Evolutionary conservation across 2,113 vertebrate species (phyloP).

Genomic region (Syngnathus floridae): DNA sequence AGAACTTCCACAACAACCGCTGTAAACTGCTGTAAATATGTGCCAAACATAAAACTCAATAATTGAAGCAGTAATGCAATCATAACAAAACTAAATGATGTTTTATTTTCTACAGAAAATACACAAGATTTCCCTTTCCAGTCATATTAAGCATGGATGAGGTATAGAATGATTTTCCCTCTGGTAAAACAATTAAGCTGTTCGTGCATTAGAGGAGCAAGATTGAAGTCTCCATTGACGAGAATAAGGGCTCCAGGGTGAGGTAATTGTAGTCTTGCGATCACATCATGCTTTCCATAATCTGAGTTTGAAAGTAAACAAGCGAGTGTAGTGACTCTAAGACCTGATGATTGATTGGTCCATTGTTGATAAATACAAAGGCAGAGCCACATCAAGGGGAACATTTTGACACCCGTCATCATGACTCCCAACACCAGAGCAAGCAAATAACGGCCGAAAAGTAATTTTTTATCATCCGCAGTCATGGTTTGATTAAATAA

Average conservation of each 20-base stretch:
- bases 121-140: background rate
- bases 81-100: background rate
- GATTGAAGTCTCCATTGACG: background rate
- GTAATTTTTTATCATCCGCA: too few species aligned
- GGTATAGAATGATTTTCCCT: background rate
- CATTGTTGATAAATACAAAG: background rate
- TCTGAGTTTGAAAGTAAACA: background rate
- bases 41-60: background rate
- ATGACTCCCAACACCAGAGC: too few species aligned
- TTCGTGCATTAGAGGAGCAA: background rate
- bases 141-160: background rate
- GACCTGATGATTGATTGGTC: background rate
- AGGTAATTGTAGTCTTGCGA: background rate
- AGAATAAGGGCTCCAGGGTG: background rate
- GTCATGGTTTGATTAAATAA: too few species aligned
- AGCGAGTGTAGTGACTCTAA: background rate
- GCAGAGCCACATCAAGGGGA: too few species aligned
- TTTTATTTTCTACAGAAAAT: background rate
- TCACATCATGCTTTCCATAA: background rate
- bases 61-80: background rate
- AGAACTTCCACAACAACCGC: background rate
- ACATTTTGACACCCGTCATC: too few species aligned
- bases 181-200: too few species aligned
- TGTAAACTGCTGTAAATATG: background rate
- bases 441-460: too few species aligned